phyloP scores from a whole-genome alignment of 2,797 vertebrate genomes.

The Trachops cirrhosus region DNA sequence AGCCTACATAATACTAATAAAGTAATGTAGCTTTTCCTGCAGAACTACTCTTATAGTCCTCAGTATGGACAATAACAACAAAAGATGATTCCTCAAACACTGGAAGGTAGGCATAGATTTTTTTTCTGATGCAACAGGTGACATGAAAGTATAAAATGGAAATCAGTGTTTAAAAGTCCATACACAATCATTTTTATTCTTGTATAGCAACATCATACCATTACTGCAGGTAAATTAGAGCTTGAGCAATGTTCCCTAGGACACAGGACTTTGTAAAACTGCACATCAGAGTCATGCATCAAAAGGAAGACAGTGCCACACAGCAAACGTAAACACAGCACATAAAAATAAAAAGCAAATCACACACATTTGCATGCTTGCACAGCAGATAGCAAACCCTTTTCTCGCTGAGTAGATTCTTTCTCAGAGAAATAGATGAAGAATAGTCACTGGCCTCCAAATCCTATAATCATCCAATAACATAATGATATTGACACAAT shows the following conservation, averaged over 20 bases:
- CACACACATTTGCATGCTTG: constrained; percentile 79
- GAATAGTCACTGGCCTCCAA: constrained; percentile 76
- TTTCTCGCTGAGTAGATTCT: constrained; percentile 75
- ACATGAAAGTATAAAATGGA: not conserved
- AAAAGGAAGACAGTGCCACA: constrained; percentile 70
- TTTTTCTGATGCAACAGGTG: constrained; percentile 80
- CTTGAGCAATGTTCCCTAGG: not conserved
- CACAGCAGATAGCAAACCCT: constrained; percentile 81
- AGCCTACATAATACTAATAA: not conserved
- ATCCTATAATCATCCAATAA: constrained; percentile 85
- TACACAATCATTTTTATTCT: not conserved
- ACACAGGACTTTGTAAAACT: not conserved
- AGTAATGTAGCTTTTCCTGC: not conserved
- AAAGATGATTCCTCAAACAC: constrained; percentile 54
- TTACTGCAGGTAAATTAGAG: not conserved
- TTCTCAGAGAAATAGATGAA: constrained; percentile 78
- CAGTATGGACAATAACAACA: not conserved
- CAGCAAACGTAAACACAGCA: constrained; percentile 60
- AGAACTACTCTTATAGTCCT: constrained; percentile 70
- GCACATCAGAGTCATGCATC: constrained; percentile 70
- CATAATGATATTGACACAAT: constrained; percentile 72
- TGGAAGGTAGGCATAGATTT: constrained; percentile 48
- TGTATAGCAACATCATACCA: not conserved
- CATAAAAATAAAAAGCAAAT: not conserved
- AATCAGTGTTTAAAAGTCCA: not conserved